Base-by-base conservation (phyloP, 1,140 invertebrate species). In the Potamilus streckersoni region DNA sequence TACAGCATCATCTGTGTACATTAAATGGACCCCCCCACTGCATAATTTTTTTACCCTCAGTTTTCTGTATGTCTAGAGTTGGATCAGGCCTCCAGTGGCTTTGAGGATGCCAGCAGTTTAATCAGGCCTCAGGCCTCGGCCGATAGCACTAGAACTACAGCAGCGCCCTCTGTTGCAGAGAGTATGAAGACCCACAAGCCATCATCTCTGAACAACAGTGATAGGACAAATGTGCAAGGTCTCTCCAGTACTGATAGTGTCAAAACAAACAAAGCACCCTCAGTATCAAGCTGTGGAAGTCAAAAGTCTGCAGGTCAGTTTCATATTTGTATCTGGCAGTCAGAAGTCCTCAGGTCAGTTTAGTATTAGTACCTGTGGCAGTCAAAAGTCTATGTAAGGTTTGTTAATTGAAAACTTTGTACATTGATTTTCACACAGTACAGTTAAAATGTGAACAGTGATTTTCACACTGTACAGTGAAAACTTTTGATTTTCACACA, bases 11-110 rank as follows among this genome's bases (percentile, higher is more conserved):
- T 49, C 38, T 49, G 38, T 49, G 38, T 49, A 5, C 11, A 49
- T 49, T 49, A 49, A 49, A 49, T 8, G 6, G 38, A 6, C 11
- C 6, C 5, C 11, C 38, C 38, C 11, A 49, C 38, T 49, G 11
- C 38, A 5, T 6, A 49, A 49, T 49, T 49, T 49, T 49, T 49
- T 49, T 49, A 49, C 38, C 38, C 38, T 8, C 38, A 49, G 11
- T 69, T 65, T 74, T 56, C 56, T 79, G 80, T 76, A 31, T 61
- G 79, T 31, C 78, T 79, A 4, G 84, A 87, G 73, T 82, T 81
- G 8, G 86, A 88, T 56, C 83, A 84, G 56, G 86, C 85, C 3
- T 88, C 87, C 38, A 88, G 87, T 82, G 87, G 86, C 14, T 88
- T 88, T 85, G 87, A 86, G 76, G 87, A 88, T 76, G 85, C 82